Base-by-base conservation (phyloP, 2,888 invertebrate genomes). In the Dioctria linearis region DNA sequence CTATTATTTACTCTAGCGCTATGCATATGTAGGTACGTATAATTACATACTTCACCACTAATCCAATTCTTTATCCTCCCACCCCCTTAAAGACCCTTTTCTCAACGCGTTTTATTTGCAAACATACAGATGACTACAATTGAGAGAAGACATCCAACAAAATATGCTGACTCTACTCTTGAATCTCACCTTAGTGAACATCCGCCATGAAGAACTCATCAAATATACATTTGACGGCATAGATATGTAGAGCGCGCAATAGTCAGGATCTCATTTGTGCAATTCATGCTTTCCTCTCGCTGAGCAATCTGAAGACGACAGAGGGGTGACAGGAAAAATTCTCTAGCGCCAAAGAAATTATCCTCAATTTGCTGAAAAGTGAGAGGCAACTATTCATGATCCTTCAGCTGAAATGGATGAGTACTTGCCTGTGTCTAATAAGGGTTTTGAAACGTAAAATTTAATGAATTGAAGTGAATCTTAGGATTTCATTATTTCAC, bases 161-260 rank as follows among this genome's bases (percentile, higher is more conserved):
- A 66, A 65, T 65, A 78, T 78, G 42, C 54, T 66, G 54, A 66
- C 66, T 78, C 78, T 51, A 54, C 49, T 78, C 65, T 66, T 66
- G 25, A 78, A 78, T 63, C 49, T 43, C 63, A 78, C 63, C 63
- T 78, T 49, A 63, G 76, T 78, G 63, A 63, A 63, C 76, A 78
- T 63, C 54, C 46, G 66, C 78, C 63, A 78, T 78, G 66, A 78
- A 78, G 78, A 78, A 78, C 65, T 66, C 78, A 78, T 78, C 66
- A 78, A 78, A 78, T 78, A 66, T 66, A 78, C 78, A 78, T 78
- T 78, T 78, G 54, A 51, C 40, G 59, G 66, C 61, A 76, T 63
- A 39, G 46, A 65, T 78, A 65, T 43, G 65, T 61, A n/a, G 37
- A 25, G 11, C 3, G 57, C 43, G 61, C 9, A 43, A 61, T 61